These are phyloP conservation scores for Xylocopa sonorina DNA, from an alignment of 1,140 invertebrate genomes.

Conservation along the genomic window DNA sequence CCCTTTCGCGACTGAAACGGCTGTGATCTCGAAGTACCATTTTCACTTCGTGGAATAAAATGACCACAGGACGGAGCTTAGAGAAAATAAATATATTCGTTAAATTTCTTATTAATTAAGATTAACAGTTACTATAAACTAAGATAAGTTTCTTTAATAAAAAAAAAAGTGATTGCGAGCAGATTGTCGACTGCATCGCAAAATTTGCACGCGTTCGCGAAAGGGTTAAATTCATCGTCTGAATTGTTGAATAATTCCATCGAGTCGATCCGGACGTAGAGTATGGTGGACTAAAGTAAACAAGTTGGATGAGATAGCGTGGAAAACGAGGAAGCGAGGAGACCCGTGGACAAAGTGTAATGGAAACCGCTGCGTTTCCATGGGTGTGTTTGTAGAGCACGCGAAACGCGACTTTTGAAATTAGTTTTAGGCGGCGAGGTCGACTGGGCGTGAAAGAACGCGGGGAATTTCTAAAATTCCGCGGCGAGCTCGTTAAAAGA, in stretches of 20 bases:
- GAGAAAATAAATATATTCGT: too few relatives aligned
- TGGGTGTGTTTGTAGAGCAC: background rate
- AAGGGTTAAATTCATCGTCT: background rate
- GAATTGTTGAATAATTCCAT: background rate
- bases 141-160: too few relatives aligned
- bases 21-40: too few relatives aligned
- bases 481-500: background rate
- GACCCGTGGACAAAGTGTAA: background rate
- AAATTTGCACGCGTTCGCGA: too few relatives aligned
- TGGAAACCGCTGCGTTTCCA: background rate
- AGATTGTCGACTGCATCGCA: too few relatives aligned
- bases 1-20: too few relatives aligned
- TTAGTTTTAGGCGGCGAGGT: background rate
- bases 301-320: too few relatives aligned
- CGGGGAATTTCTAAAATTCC: background rate
- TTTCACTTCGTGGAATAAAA: too few relatives aligned
- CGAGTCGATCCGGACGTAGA: background rate
- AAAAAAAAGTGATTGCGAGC: too few relatives aligned
- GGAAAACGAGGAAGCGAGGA: background rate
- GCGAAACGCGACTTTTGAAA: constrained; percentile 10
- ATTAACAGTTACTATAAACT: too few relatives aligned
- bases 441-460: background rate
- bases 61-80: too few relatives aligned
- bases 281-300: constrained; percentile 9
- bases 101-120: too few relatives aligned